Evolutionary conservation across 1,140 invertebrate genomes (phyloP).

Genomic region (Drosophila santomea): DNA sequence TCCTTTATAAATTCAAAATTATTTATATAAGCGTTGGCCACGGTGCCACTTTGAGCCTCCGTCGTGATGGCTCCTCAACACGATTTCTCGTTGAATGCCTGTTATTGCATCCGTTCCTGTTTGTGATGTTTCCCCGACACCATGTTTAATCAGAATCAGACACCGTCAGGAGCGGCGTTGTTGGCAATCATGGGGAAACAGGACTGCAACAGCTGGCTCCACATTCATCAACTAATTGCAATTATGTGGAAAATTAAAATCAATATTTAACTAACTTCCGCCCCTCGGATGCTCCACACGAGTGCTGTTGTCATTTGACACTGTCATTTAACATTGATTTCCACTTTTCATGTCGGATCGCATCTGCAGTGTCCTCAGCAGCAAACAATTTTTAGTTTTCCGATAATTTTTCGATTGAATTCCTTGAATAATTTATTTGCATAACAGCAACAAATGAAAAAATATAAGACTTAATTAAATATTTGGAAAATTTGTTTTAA

Average conservation of each 20-base stretch:
- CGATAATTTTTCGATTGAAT: constrained; percentile 16
- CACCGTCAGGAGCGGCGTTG: constrained; percentile 10
- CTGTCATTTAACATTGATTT: constrained; percentile 61
- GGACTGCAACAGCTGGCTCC: constrained; percentile 43
- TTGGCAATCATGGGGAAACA: constrained; percentile 31
- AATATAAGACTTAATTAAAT: too few relatives aligned
- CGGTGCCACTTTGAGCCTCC: constrained; percentile 11
- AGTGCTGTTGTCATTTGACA: constrained; percentile 46
- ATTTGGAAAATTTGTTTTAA: too few relatives aligned
- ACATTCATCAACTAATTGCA: constrained; percentile 74
- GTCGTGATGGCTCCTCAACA: constrained; percentile 5
- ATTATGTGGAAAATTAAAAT: constrained; percentile 76
- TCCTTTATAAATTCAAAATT: neutral
- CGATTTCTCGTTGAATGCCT: constrained; percentile 27
- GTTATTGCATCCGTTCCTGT: constrained; percentile 44
- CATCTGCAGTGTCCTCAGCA: constrained; percentile 22
- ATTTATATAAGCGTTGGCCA: neutral
- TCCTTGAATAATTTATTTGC: constrained; percentile 13
- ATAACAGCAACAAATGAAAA: too few relatives aligned
- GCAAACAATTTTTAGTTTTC: constrained; percentile 17
- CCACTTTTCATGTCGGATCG: constrained; percentile 48
- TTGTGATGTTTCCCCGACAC: constrained; percentile 44
- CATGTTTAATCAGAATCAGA: constrained; percentile 57
- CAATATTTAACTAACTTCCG: constrained; percentile 66
- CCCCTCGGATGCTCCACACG: constrained; percentile 3